These are phyloP conservation scores for Axinella damicornis DNA, from an alignment of 37 sponge, comb jelly and placozoan genomes.

Conservation along the genomic window DNA sequence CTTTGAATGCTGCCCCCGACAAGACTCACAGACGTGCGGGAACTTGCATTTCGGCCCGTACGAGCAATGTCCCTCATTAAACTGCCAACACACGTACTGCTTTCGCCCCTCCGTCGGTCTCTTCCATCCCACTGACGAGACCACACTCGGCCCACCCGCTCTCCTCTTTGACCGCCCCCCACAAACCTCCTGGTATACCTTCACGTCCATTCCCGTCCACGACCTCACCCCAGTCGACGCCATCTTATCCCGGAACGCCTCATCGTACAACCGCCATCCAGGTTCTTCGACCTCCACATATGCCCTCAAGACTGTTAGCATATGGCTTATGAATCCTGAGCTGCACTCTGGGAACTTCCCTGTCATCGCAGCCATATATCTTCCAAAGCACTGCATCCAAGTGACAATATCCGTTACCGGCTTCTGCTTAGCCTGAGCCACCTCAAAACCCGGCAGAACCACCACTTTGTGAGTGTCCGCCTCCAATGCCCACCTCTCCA, in stretches of 20 bases:
- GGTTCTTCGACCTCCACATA: constrained; percentile 4
- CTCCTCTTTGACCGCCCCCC: neutral
- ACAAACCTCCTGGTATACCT: constrained; percentile 11
- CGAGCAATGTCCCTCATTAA: neutral
- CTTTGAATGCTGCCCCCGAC: constrained; percentile 9
- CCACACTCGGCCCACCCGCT: no score
- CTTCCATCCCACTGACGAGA: no score
- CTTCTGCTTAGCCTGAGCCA: neutral
- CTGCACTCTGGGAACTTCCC: neutral
- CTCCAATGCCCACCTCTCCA: neutral
- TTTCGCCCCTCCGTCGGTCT: no score
- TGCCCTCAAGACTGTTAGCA: constrained; percentile 15
- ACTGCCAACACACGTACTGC: neutral
- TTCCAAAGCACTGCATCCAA: constrained; percentile 7
- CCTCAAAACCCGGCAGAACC: constrained; percentile 5
- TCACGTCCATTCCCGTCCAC: constrained; percentile 17
- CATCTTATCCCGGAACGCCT: constrained; percentile 21
- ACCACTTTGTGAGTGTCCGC: constrained; percentile 13
- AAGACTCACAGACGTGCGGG: constrained; percentile 3
- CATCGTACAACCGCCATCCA: constrained; percentile 10
- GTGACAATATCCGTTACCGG: neutral
- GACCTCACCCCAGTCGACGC: neutral
- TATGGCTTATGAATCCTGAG: constrained; percentile 25
- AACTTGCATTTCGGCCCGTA: neutral
- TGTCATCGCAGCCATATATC: constrained; percentile 21